These are phyloP conservation scores for Lasius fuliginosus DNA, from an alignment of 2,888 invertebrate species.

Conservation along the genomic window DNA sequence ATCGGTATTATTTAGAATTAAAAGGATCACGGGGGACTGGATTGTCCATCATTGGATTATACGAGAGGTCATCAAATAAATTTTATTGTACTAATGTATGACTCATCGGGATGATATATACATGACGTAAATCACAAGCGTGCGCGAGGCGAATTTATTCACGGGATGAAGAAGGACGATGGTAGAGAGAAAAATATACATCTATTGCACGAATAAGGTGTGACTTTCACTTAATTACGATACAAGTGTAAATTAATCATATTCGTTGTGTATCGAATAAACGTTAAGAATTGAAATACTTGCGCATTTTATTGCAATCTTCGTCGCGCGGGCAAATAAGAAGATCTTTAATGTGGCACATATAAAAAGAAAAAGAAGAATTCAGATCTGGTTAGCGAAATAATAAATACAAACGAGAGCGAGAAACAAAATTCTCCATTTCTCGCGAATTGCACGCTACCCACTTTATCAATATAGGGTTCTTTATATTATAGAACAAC, in stretches of 20 bases:
- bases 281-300: not conserved
- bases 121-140: constrained; percentile 8
- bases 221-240: not conserved
- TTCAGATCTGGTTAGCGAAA: constrained; percentile 17
- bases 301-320: not conserved
- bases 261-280: constrained; percentile 38
- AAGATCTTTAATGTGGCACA: constrained; percentile 27
- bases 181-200: constrained; percentile 45
- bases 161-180: not conserved
- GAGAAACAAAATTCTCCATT: constrained; percentile 14
- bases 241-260: constrained; percentile 3
- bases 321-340: not conserved
- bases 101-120: constrained; percentile 34
- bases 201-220: constrained; percentile 11
- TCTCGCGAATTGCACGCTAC: constrained; percentile 37
- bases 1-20: not conserved
- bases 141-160: constrained; percentile 19
- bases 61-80: not conserved
- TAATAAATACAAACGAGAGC: constrained; percentile 20
- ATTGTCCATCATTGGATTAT: not conserved
- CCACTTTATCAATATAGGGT: not conserved
- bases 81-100: constrained; percentile 31
- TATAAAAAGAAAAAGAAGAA: not conserved
- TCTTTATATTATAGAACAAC: not conserved
- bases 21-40: not conserved